These are phyloP conservation scores for Holothuria glaberrima DNA, from an alignment of 35 echinoderm and acorn worm species.

Conservation along the genomic window DNA sequence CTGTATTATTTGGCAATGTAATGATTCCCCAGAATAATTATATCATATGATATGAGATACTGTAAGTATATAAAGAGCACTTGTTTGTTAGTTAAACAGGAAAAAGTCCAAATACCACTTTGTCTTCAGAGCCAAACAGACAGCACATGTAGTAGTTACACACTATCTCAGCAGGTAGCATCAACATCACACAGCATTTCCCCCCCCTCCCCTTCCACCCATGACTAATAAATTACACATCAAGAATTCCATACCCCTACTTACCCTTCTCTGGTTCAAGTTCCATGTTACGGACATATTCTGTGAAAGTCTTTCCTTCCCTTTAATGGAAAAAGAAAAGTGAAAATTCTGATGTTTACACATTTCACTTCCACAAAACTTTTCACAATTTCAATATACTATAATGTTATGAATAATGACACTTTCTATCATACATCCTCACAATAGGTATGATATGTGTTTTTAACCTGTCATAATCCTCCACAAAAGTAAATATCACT, in stretches of 20 bases:
- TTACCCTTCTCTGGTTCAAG: constrained; percentile 23
- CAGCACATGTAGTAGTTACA: too few relatives aligned
- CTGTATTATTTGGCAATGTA: too few relatives aligned
- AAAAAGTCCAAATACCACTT: too few relatives aligned
- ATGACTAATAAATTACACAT: not conserved
- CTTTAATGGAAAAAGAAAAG: constrained; percentile 14
- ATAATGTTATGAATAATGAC: too few relatives aligned
- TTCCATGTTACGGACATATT: constrained; percentile 37
- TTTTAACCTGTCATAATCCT: not conserved
- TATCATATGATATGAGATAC: too few relatives aligned
- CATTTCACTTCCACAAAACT: not conserved
- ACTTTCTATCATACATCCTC: too few relatives aligned
- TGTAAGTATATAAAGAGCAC: too few relatives aligned
- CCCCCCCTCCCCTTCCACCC: not conserved
- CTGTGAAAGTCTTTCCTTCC: constrained; percentile 34
- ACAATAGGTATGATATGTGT: too few relatives aligned
- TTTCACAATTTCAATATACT: not conserved
- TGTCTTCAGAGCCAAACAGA: not conserved
- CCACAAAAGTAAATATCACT: too few relatives aligned
- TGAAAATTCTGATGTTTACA: not conserved
- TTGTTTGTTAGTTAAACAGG: too few relatives aligned
- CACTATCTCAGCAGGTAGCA: too few relatives aligned
- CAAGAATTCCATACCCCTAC: not conserved
- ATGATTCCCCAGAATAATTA: too few relatives aligned
- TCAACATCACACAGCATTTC: not conserved